Evolutionary conservation across 2,113 vertebrate genomes (phyloP).

Genomic region (Beaufortia kweichowensis): DNA sequence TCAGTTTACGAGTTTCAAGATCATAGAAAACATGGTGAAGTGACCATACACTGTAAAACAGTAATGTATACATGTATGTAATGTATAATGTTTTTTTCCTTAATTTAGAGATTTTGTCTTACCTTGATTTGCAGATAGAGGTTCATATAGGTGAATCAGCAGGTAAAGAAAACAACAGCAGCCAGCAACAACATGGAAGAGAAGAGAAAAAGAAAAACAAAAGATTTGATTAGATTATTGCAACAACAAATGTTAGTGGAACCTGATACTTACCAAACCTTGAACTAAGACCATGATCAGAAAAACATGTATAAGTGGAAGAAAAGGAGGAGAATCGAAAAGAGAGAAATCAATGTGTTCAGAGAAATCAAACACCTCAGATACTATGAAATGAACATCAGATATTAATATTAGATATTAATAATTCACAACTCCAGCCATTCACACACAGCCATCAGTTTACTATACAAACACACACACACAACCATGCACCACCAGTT

Average conservation of each 20-base stretch:
- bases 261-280: conserved; percentile 34
- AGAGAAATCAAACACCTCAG: conserved; percentile 1
- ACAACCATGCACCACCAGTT: no score
- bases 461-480: no score
- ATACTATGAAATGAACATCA: background rate
- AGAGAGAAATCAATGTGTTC: background rate
- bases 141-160: conserved; percentile 38
- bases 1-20: no score
- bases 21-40: no score
- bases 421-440: background rate
- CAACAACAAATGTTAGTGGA: background rate
- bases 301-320: background rate
- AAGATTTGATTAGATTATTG: conserved; percentile 61
- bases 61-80: no score
- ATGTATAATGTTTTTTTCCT: no score
- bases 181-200: conserved; percentile 53
- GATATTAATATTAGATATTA: background rate
- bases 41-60: no score
- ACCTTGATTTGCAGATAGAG: conserved; percentile 67
- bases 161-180: conserved; percentile 45
- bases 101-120: conserved; percentile 58
- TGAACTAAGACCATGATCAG: background rate
- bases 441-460: background rate
- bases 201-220: conserved; percentile 51
- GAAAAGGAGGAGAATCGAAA: background rate